A percentile compares a stretch with the other conserved stretches of the same genome.
Conservation (phyloP, 2,797 vertebrate species). For the Cottoperca gobio region DNA sequence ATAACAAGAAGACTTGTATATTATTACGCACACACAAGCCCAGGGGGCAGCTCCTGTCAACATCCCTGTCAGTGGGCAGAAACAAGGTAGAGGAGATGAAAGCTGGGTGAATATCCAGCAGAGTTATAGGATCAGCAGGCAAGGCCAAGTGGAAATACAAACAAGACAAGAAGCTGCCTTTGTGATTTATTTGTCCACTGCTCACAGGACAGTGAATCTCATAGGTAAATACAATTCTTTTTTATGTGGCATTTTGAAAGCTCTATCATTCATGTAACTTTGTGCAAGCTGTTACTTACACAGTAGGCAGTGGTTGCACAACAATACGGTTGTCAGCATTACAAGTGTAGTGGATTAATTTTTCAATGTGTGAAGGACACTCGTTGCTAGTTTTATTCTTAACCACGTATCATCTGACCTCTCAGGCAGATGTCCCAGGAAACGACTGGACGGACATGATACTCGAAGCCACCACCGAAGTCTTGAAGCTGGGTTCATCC, state of each 20-base stretch:
- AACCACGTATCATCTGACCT: slow-evolving; percentile 32
- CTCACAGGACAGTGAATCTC: background rate
- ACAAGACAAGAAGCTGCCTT: slow-evolving; percentile 22
- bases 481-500: slow-evolving; percentile 89
- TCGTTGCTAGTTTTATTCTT: background rate
- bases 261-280: background rate
- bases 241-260: background rate
- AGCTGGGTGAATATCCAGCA: slow-evolving; percentile 30
- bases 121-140: slow-evolving; percentile 20
- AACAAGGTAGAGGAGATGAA: slow-evolving; percentile 29
- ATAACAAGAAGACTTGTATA: background rate
- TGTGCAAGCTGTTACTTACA: background rate
- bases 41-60: slow-evolving; percentile 3
- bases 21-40: background rate
- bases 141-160: slow-evolving; percentile 46
- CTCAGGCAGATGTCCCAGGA: slow-evolving; percentile 85
- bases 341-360: background rate
- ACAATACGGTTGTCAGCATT: background rate
- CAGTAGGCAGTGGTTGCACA: background rate
- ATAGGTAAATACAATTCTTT: slow-evolving; percentile 8
- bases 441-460: slow-evolving; percentile 92
- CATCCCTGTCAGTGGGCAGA: slow-evolving; percentile 19
- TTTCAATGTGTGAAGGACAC: background rate
- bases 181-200: slow-evolving; percentile 3
- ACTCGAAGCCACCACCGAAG: slow-evolving; percentile 92